phyloP scores from a whole-genome alignment of 2,797 vertebrate genomes.

The Micrastur ruficollis region DNA sequence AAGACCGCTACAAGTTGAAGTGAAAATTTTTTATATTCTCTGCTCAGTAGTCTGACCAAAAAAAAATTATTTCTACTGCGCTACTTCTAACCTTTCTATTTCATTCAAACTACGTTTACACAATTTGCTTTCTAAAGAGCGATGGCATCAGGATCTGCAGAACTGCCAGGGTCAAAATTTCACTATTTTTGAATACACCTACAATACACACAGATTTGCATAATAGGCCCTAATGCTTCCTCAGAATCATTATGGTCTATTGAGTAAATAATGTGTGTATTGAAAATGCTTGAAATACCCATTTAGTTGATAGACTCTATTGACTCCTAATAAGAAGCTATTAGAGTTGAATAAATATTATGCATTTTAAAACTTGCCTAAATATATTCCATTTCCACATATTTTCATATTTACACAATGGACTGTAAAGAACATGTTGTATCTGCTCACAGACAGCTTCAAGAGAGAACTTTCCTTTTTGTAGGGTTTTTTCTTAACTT shows the following conservation, averaged over 20 bases:
- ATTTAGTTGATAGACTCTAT: slow-evolving; percentile 63
- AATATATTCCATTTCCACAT: slow-evolving; percentile 54
- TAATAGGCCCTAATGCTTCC: slow-evolving; percentile 65
- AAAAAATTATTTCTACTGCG: neutral
- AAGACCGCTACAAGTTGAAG: neutral
- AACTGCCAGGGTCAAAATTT: slow-evolving; percentile 53
- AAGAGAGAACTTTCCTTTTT: neutral
- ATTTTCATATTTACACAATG: slow-evolving; percentile 59
- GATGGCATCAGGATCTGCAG: neutral
- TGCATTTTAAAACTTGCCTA: slow-evolving; percentile 58
- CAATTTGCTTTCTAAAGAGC: slow-evolving; percentile 43
- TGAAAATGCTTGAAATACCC: slow-evolving; percentile 62
- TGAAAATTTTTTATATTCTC: neutral
- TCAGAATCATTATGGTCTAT: slow-evolving; percentile 66
- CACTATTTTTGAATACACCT: slow-evolving; percentile 48
- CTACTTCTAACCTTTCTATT: slow-evolving; percentile 34
- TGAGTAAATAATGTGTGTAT: slow-evolving; percentile 64
- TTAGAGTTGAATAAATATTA: slow-evolving; percentile 67
- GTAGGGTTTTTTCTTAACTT: neutral
- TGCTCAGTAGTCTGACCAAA: neutral
- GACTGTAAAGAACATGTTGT: slow-evolving; percentile 30
- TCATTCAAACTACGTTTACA: slow-evolving; percentile 24
- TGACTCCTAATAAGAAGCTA: slow-evolving; percentile 67
- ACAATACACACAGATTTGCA: slow-evolving; percentile 56
- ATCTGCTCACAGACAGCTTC: neutral